Evolutionary conservation across 2,797 vertebrate genomes (phyloP).

Genomic region (Poecilia picta): DNA sequence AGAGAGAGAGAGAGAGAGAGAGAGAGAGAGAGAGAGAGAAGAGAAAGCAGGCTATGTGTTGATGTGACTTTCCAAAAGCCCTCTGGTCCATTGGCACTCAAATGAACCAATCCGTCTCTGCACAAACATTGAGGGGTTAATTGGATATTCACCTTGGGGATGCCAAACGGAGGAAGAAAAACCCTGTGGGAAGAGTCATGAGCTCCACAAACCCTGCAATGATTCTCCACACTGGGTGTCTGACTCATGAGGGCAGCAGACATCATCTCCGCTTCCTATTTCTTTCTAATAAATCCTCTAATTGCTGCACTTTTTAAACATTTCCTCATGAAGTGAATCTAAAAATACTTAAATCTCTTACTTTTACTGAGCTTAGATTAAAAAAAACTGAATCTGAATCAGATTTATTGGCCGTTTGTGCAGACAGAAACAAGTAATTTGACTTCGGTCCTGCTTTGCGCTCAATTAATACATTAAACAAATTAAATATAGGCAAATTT

Average conservation of each 20-base stretch:
- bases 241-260: slow-evolving; percentile 46
- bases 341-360: background rate
- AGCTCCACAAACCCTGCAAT: slow-evolving; percentile 23
- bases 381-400: background rate
- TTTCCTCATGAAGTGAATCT: background rate
- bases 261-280: slow-evolving; percentile 44
- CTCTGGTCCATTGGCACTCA: slow-evolving; percentile 57
- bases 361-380: too few relatives aligned
- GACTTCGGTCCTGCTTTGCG: background rate
- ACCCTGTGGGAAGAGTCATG: slow-evolving; percentile 39
- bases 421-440: background rate
- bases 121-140: slow-evolving; percentile 67
- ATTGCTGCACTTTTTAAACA: background rate
- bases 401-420: background rate
- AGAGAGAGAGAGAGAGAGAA: background rate
- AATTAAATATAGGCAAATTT: background rate
- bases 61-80: slow-evolving; percentile 41
- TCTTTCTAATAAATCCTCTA: background rate
- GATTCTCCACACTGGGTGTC: slow-evolving; percentile 1
- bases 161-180: slow-evolving; percentile 52
- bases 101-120: slow-evolving; percentile 60
- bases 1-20: slow-evolving; percentile 1
- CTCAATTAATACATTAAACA: background rate
- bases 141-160: slow-evolving; percentile 68
- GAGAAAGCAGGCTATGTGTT: slow-evolving; percentile 5